A percentile compares a stretch with the other conserved stretches of the same genome.
These are phyloP conservation scores for Pantherophis vulpinus DNA, from an alignment of 2,797 vertebrate genomes.

Conservation along the genomic window DNA sequence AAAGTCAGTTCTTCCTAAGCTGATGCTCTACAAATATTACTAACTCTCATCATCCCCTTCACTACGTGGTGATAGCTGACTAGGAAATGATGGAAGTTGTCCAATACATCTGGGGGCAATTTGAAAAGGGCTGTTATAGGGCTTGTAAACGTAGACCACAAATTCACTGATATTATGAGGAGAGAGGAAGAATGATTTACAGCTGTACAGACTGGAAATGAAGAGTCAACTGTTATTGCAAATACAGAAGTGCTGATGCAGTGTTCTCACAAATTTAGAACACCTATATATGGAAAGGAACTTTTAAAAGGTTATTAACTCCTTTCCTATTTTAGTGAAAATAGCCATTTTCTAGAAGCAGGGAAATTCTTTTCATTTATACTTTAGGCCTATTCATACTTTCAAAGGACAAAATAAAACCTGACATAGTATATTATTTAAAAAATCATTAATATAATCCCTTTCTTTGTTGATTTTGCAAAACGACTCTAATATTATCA, in stretches of 20 bases:
- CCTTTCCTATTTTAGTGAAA: neutral
- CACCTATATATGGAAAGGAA: neutral
- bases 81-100: neutral
- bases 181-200: neutral
- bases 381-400: neutral
- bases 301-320: neutral
- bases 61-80: neutral
- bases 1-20: neutral
- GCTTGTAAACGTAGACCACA: neutral
- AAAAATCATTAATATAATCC: neutral
- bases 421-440: neutral
- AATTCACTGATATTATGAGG: neutral
- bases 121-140: neutral
- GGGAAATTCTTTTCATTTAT: neutral
- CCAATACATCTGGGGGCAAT: neutral
- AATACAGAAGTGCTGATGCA: neutral
- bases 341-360: neutral
- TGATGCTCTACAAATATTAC: neutral
- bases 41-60: neutral
- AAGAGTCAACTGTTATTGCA: neutral
- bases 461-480: neutral
- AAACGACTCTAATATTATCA: neutral
- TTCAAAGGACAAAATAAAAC: neutral
- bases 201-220: neutral
- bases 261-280: neutral